A percentile compares a stretch with the other conserved stretches of the same genome.
Evolutionary conservation across 2,113 vertebrate species (phyloP).

Genomic region (Aptenodytes forsteri): DNA sequence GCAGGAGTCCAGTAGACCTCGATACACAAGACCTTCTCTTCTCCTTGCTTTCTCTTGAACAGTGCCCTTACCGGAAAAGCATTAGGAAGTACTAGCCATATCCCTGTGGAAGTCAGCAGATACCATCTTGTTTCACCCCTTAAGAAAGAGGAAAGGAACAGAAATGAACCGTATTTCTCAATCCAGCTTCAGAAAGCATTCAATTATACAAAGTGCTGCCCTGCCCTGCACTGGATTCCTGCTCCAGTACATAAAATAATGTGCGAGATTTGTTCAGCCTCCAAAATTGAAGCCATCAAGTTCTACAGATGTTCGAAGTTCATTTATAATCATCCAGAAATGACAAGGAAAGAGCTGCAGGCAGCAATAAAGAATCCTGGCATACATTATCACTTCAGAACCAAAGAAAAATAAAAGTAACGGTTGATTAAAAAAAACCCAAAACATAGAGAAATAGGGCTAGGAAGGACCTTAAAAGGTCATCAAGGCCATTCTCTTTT

Average conservation of each 20-base stretch:
- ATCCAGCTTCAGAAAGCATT: neutral
- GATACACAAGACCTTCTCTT: neutral
- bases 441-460: neutral
- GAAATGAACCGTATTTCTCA: neutral
- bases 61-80: neutral
- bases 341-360: neutral
- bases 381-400: neutral
- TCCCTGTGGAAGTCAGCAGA: neutral
- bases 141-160: neutral
- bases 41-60: neutral
- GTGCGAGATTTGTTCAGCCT: neutral
- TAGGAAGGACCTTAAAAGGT: neutral
- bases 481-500: neutral
- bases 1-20: neutral
- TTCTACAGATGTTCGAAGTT: neutral
- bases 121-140: neutral
- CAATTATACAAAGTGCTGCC: neutral
- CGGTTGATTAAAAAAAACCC: neutral
- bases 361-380: neutral
- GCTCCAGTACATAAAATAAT: neutral
- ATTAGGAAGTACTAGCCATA: neutral
- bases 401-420: neutral
- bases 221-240: neutral
- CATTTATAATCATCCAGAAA: neutral
- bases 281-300: conserved; percentile 4